Evolutionary conservation across 2,888 invertebrate species (phyloP).

Genomic region (Eugnorisma glareosa): DNA sequence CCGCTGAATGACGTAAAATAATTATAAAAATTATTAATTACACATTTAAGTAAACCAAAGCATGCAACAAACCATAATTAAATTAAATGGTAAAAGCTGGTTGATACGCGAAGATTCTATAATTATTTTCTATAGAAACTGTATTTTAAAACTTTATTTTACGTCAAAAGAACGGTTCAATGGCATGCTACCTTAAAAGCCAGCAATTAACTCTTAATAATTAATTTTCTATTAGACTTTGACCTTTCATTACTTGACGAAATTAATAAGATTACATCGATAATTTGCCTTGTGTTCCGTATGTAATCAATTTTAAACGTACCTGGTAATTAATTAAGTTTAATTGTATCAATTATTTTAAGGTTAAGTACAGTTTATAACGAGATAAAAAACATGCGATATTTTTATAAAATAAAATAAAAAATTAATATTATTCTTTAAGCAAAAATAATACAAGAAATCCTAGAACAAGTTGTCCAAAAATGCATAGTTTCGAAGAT

Average conservation of each 20-base stretch:
- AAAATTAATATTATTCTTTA: too few species aligned
- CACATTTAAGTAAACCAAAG: not conserved
- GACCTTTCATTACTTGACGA: conserved; percentile 24
- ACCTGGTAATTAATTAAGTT: too few species aligned
- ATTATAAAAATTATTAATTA: conserved; percentile 23
- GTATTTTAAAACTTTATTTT: conserved; percentile 44
- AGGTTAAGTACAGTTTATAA: not conserved
- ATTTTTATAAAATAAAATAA: too few species aligned
- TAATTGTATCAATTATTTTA: not conserved
- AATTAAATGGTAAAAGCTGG: conserved; percentile 17
- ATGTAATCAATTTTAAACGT: not conserved
- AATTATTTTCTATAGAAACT: conserved; percentile 41
- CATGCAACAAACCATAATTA: conserved; percentile 14
- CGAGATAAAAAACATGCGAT: not conserved
- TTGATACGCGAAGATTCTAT: not conserved
- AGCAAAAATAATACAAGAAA: too few species aligned
- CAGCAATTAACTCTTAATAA: conserved; percentile 47
- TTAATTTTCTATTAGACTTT: conserved; percentile 51
- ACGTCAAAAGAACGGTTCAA: conserved; percentile 2
- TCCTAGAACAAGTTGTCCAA: too few species aligned
- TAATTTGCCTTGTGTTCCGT: conserved; percentile 10
- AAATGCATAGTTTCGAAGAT: too few species aligned
- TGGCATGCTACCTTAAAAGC: conserved; percentile 7
- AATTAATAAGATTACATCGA: conserved; percentile 29
- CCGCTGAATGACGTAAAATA: conserved; percentile 11